Percentiles rank a stretch among this genome's conserved stretches.
Evolutionary conservation across 2,888 invertebrate species (phyloP).

Genomic region (Heliconius aoede): DNA sequence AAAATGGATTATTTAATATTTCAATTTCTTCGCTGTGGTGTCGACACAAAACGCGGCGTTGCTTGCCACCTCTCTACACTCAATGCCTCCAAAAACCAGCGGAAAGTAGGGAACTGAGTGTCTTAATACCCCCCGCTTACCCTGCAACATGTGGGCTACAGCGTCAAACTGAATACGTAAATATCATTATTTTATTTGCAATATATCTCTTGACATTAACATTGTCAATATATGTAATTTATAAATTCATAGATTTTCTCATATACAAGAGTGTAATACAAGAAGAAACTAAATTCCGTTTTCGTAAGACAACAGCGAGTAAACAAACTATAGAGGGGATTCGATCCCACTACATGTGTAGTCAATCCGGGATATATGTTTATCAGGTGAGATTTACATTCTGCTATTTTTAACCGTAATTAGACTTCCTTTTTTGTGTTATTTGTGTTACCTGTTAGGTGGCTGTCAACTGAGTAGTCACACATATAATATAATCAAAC

Average conservation of each 20-base stretch:
- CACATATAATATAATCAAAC: too few relatives aligned
- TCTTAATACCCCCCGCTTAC: not conserved
- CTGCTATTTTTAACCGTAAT: too few relatives aligned
- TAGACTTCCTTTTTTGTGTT: too few relatives aligned
- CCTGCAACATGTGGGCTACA: not conserved
- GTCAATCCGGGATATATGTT: constrained; percentile 76
- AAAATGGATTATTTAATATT: too few relatives aligned
- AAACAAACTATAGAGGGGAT: constrained; percentile 78
- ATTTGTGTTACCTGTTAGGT: too few relatives aligned
- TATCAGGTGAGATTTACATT: constrained; percentile 63
- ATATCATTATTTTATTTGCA: not conserved
- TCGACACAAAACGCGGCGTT: too few relatives aligned
- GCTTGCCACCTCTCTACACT: too few relatives aligned
- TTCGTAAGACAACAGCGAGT: constrained; percentile 76
- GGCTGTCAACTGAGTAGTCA: too few relatives aligned
- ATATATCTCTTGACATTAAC: not conserved
- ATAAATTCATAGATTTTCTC: constrained; percentile 66
- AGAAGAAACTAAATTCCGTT: constrained; percentile 74
- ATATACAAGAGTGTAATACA: constrained; percentile 76
- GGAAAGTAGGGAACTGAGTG: not conserved
- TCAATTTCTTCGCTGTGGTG: not conserved
- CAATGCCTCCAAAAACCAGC: not conserved
- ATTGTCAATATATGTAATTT: not conserved
- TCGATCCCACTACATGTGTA: constrained; percentile 78
- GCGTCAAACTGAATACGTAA: not conserved